Conservation (phyloP, 2,888 invertebrate species). For the Ormyrus pomaceus region DNA sequence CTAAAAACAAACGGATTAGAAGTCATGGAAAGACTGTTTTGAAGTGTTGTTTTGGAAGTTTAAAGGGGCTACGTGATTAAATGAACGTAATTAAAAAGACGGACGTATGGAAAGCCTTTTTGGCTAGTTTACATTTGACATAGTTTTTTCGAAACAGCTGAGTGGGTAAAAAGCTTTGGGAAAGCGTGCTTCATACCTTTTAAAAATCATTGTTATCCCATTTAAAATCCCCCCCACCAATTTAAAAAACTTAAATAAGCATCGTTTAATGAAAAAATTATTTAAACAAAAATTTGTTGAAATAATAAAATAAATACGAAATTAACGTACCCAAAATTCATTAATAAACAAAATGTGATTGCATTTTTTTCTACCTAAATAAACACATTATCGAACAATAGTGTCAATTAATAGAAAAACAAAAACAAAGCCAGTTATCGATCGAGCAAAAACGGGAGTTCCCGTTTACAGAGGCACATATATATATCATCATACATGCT, state of each 20-base stretch:
- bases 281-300: neutral
- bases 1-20: slow-evolving; percentile 15
- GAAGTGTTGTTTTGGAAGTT: slow-evolving; percentile 22
- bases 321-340: neutral
- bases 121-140: slow-evolving; percentile 37
- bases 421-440: slow-evolving; percentile 29
- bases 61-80: slow-evolving; percentile 33
- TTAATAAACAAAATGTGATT: neutral
- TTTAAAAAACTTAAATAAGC: no score
- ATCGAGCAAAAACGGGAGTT: slow-evolving; percentile 42
- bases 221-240: no score
- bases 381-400: no score
- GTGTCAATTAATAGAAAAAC: no score
- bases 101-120: slow-evolving; percentile 2
- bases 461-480: neutral
- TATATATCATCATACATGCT: no score
- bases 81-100: slow-evolving; percentile 29
- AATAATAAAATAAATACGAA: no score
- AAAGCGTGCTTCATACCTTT: no score
- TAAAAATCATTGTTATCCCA: no score
- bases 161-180: slow-evolving; percentile 34
- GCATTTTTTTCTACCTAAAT: no score
- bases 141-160: slow-evolving; percentile 35
- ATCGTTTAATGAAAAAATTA: no score
- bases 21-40: slow-evolving; percentile 21